Percentiles rank a stretch among this genome's conserved stretches.
Conservation (phyloP, 2,888 invertebrate species). For the Agrochola litura region DNA sequence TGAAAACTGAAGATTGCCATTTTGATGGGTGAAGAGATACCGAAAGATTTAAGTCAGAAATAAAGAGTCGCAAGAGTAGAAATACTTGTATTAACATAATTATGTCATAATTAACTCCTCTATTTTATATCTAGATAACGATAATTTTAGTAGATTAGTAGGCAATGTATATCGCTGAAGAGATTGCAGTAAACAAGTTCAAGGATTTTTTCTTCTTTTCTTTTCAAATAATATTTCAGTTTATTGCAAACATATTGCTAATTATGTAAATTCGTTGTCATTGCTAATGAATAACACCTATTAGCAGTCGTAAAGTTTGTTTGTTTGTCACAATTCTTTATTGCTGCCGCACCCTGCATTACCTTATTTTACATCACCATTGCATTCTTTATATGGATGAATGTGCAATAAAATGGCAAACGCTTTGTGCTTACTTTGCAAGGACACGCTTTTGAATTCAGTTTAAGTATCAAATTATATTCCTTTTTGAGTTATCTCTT, state of each 20-base stretch:
- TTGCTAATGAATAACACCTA: constrained; percentile 37
- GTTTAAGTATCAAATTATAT: constrained; percentile 60
- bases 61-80: not conserved
- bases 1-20: constrained; percentile 40
- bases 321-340: constrained; percentile 55
- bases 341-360: constrained; percentile 46
- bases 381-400: constrained; percentile 55
- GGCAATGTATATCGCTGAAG: not conserved
- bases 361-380: constrained; percentile 49
- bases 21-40: constrained; percentile 32
- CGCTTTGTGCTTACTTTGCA: constrained; percentile 39
- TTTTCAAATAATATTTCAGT: not conserved
- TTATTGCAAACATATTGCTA: not conserved
- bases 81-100: not conserved
- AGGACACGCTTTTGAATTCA: constrained; percentile 60
- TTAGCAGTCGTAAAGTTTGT: constrained; percentile 33
- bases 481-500: constrained; percentile 63
- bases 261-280: constrained; percentile 34
- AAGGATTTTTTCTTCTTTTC: not conserved
- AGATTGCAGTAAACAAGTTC: not conserved
- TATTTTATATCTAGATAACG: not conserved
- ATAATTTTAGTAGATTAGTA: not conserved
- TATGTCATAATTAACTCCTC: constrained; percentile 1
- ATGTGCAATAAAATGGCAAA: constrained; percentile 63
- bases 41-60: constrained; percentile 20